Conservation (phyloP, 2,113 vertebrate species). For the Dromiciops gliroides region DNA sequence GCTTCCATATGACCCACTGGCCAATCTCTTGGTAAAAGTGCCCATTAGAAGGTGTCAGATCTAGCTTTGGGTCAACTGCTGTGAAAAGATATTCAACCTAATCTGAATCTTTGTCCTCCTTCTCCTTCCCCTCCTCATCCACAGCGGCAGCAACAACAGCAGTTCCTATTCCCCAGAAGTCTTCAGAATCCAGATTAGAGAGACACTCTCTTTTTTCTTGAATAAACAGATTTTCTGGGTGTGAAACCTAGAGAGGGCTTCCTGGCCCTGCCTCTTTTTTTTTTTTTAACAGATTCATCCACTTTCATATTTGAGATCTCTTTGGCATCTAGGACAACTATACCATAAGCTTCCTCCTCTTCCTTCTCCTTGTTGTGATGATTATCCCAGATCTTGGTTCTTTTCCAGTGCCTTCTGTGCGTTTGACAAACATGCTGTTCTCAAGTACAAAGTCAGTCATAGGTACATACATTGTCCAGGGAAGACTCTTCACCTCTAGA, state of each 20-base stretch:
- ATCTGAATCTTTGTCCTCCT: conserved; percentile 20
- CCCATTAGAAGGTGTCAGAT: conserved; percentile 62
- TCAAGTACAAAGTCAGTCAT: conserved; percentile 76
- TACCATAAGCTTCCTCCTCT: conserved; percentile 6
- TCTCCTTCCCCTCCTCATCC: no score
- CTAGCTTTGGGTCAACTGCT: conserved; percentile 60
- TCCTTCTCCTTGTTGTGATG: conserved; percentile 73
- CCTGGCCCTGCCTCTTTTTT: conserved; percentile 66
- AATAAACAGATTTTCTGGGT: conserved; percentile 19
- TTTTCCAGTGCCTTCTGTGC: conserved; percentile 60
- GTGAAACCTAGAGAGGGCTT: conserved; percentile 59
- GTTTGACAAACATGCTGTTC: conserved; percentile 71
- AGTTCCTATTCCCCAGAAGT: conserved; percentile 71
- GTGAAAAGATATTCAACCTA: conserved; percentile 78
- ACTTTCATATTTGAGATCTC: conserved; percentile 51
- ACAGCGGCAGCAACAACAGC: no score
- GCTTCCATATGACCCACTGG: conserved; percentile 78
- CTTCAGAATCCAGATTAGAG: conserved; percentile 79
- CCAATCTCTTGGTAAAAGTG: conserved; percentile 67
- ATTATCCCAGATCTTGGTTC: conserved; percentile 62
- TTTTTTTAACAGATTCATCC: conserved; percentile 59
- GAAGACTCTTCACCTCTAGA: conserved; percentile 76
- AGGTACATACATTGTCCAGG: conserved; percentile 55
- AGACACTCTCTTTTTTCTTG: conserved; percentile 73
- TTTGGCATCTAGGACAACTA: neutral